A percentile compares a stretch with the other conserved stretches of the same genome.
Evolutionary conservation across 2,888 invertebrate genomes (phyloP).

Genomic region (Papilio elwesi): DNA sequence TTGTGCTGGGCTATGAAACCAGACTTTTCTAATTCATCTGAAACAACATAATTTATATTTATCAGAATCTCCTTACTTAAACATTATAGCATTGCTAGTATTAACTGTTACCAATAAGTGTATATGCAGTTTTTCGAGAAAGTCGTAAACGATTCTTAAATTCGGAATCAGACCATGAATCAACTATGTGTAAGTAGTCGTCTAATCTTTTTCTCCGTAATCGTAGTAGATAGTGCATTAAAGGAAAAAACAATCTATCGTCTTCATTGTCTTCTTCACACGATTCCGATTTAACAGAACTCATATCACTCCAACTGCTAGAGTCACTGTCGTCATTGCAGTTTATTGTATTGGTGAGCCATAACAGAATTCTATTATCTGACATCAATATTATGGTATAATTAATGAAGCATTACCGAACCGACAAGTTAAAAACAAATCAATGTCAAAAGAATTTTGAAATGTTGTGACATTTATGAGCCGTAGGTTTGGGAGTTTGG

Average conservation of each 20-base stretch:
- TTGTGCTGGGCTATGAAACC: constrained; percentile 68
- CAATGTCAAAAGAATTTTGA: neutral
- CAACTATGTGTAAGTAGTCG: constrained; percentile 66
- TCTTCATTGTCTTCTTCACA: constrained; percentile 56
- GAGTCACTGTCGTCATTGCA: constrained; percentile 59
- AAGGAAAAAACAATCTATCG: constrained; percentile 63
- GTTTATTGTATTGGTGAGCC: constrained; percentile 51
- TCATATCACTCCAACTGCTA: constrained; percentile 62
- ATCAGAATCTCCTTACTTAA: neutral
- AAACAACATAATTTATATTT: constrained; percentile 47
- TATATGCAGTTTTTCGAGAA: constrained; percentile 60
- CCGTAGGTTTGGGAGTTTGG: too few species aligned
- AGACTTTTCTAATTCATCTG: constrained; percentile 68
- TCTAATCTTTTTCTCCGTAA: constrained; percentile 61
- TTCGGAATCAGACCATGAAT: constrained; percentile 66
- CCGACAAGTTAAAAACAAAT: constrained; percentile 13
- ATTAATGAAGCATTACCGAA: neutral
- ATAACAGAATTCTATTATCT: constrained; percentile 53
- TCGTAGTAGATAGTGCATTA: constrained; percentile 66
- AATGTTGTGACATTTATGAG: too few species aligned
- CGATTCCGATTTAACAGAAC: constrained; percentile 49
- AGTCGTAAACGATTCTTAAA: constrained; percentile 65
- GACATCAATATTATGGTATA: constrained; percentile 47
- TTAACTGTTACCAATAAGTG: constrained; percentile 58
- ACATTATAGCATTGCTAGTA: neutral